A percentile compares a stretch with the other conserved stretches of the same genome.
Evolutionary conservation across 2,888 invertebrate species (phyloP).

Genomic region (Dilophus febrilis): DNA sequence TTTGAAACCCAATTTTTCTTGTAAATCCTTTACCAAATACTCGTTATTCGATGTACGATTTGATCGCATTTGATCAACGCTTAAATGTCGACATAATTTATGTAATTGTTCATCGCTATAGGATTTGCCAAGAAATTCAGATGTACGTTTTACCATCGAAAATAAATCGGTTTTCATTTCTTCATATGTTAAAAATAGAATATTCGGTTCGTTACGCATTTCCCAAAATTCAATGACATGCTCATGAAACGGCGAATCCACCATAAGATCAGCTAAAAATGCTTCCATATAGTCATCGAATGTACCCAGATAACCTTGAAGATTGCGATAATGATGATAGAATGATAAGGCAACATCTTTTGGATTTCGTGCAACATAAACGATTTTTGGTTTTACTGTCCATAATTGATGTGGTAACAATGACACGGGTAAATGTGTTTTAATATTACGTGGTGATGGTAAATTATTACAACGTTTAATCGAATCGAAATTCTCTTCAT

Average conservation of each 20-base stretch:
- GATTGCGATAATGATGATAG: constrained; percentile 35
- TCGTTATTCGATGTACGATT: no score
- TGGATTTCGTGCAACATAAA: constrained; percentile 69
- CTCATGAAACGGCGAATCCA: constrained; percentile 23
- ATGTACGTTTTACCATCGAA: constrained; percentile 18
- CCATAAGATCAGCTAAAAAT: constrained; percentile 17
- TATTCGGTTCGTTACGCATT: constrained; percentile 19
- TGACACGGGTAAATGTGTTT: constrained; percentile 2
- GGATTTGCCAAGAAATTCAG: constrained; percentile 16
- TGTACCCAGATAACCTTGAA: constrained; percentile 12
- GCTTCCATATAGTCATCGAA: constrained; percentile 12
- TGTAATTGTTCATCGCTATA: constrained; percentile 14
- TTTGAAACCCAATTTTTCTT: no score
- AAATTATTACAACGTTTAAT: not conserved
- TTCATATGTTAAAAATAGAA: constrained; percentile 25
- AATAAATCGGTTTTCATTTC: constrained; percentile 22
- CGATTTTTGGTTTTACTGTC: constrained; percentile 31
- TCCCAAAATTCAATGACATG: constrained; percentile 26
- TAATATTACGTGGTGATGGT: constrained; percentile 2
- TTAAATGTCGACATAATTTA: constrained; percentile 17
- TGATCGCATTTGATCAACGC: constrained; percentile 20
- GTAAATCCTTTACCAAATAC: no score
- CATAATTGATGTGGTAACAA: constrained; percentile 1
- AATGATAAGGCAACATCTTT: constrained; percentile 65
- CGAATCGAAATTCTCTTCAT: constrained; percentile 6